phyloP scores from a whole-genome alignment of 2,113 vertebrate genomes.

The Procavia capensis region DNA sequence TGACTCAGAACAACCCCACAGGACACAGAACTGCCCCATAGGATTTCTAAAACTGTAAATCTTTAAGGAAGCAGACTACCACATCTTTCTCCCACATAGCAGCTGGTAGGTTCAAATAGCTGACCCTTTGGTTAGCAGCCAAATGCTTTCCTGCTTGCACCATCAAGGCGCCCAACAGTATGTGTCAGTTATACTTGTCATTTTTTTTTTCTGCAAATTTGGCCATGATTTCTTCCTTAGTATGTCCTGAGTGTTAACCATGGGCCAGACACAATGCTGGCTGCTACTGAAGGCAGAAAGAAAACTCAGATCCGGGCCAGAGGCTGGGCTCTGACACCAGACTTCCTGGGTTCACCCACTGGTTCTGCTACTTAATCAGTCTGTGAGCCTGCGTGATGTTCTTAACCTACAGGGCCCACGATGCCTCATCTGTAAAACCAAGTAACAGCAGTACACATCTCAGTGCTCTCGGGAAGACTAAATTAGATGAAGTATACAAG shows the following conservation, averaged over 20 bases:
- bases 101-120: not conserved
- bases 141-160: not conserved
- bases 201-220: not conserved
- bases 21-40: not conserved
- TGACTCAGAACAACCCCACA: not conserved
- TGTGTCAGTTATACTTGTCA: not conserved
- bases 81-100: not conserved
- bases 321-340: not conserved
- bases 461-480: not conserved
- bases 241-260: not conserved
- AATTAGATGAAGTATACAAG: not conserved
- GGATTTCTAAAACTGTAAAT: not conserved
- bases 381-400: not conserved
- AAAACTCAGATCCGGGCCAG: not conserved
- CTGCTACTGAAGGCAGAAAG: not conserved
- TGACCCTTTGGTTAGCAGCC: not conserved
- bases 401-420: not conserved
- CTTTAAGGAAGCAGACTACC: not conserved
- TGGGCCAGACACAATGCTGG: not conserved
- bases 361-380: not conserved
- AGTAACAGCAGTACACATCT: rapidly evolving
- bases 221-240: not conserved
- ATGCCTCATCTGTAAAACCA: not conserved
- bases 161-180: not conserved
- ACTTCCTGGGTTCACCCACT: not conserved